Conservation (phyloP, 2,113 vertebrate genomes). For the Malurus alboscapulatus region DNA sequence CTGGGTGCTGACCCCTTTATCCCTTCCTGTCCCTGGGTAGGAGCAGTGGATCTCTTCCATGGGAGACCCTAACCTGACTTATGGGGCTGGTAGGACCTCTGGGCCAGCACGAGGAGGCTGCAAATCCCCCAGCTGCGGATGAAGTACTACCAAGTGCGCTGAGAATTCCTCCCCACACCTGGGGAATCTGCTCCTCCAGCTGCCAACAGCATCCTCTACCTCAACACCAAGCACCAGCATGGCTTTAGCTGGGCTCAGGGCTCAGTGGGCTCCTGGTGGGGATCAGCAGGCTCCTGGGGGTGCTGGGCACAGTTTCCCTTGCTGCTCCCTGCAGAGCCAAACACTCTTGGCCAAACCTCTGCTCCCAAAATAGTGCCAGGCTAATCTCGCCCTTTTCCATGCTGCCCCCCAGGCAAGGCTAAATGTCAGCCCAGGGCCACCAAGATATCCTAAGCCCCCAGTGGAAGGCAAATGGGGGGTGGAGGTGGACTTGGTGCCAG, state of each 20-base stretch:
- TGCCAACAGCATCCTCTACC: not conserved
- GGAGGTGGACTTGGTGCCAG: rapidly evolving
- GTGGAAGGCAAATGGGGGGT: rapidly evolving
- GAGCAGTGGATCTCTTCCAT: not conserved
- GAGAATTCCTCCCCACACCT: not conserved
- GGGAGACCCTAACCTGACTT: not conserved
- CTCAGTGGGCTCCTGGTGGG: rapidly evolving
- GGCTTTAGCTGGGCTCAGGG: rapidly evolving
- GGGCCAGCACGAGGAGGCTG: rapidly evolving
- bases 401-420: rapidly evolving
- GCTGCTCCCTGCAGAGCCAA: not conserved
- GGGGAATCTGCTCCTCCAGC: not conserved
- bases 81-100: not conserved
- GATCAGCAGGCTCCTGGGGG: too few species aligned
- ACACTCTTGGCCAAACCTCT: not conserved
- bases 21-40: too few species aligned
- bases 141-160: not conserved
- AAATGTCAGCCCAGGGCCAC: not conserved
- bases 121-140: rapidly evolving
- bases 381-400: not conserved
- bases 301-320: rapidly evolving
- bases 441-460: not conserved
- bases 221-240: rapidly evolving
- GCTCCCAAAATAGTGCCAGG: not conserved
- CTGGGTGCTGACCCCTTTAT: not conserved